Evolutionary conservation across 2,113 vertebrate species (phyloP).

Genomic region (Aptenodytes patagonicus): DNA sequence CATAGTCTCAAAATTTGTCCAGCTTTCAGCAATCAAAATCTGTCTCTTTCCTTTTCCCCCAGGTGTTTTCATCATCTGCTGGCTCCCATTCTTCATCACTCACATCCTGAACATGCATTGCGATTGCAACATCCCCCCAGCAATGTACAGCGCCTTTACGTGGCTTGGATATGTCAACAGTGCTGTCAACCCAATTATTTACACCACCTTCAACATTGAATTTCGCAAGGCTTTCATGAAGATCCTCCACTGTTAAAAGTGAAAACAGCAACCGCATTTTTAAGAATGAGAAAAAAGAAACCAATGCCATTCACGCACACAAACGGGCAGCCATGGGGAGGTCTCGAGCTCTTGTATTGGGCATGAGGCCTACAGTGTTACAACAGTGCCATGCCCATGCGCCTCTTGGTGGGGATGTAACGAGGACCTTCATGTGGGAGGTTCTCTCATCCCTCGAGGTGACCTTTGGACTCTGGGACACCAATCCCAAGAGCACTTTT

Average conservation of each 20-base stretch:
- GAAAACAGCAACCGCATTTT: background rate
- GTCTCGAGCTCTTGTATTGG: background rate
- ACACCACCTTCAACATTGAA: constrained; percentile 97
- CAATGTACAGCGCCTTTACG: constrained; percentile 94
- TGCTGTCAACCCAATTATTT: constrained; percentile 97
- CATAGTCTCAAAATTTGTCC: background rate
- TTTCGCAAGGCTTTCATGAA: constrained; percentile 98
- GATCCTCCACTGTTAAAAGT: constrained; percentile 91
- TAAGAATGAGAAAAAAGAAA: background rate
- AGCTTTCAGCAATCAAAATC: background rate
- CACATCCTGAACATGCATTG: constrained; percentile 98
- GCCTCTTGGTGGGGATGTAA: background rate
- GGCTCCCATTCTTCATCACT: constrained; percentile 98
- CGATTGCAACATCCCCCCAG: constrained; percentile 88
- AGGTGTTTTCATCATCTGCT: constrained; percentile 99
- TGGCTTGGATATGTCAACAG: constrained; percentile 99
- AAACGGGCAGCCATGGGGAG: background rate
- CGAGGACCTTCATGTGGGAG: background rate
- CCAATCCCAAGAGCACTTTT: background rate
- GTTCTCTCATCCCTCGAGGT: background rate
- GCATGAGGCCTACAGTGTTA: background rate
- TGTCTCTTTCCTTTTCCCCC: constrained; percentile 10
- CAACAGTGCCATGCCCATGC: background rate
- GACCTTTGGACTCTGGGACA: background rate
- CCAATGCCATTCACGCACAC: background rate